These are phyloP conservation scores for Toxotes chatareus DNA, from an alignment of 2,113 vertebrate genomes.

Conservation along the genomic window DNA sequence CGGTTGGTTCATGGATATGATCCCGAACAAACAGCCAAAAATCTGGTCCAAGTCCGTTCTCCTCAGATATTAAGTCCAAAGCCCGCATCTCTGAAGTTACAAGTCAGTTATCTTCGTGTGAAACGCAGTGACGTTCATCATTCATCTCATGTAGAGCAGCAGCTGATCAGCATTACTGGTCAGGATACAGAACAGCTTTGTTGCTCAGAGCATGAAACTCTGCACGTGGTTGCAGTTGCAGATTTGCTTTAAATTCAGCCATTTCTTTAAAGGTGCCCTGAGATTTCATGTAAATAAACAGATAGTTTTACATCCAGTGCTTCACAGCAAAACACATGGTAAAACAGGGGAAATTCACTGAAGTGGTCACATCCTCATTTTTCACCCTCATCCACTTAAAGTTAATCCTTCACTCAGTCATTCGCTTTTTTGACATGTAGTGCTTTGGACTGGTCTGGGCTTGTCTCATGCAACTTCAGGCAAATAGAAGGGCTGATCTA, in stretches of 20 bases:
- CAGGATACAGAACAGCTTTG: neutral
- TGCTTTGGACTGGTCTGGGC: no score
- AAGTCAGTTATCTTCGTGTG: neutral
- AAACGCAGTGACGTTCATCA: neutral
- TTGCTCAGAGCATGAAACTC: neutral
- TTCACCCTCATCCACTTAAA: no score
- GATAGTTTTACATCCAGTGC: neutral
- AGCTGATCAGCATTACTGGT: neutral
- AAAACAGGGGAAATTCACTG: no score
- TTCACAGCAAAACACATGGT: neutral
- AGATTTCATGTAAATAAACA: neutral
- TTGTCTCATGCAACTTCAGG: no score
- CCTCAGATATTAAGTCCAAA: neutral
- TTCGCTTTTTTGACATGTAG: no score
- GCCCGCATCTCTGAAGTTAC: neutral
- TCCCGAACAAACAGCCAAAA: slow-evolving; percentile 6
- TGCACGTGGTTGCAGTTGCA: no score
- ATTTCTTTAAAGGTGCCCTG: neutral
- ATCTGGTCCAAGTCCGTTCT: neutral
- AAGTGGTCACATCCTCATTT: no score
- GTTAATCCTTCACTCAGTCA: no score
- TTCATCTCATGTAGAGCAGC: neutral
- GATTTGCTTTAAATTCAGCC: neutral
- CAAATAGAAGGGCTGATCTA: no score
- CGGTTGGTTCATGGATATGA: neutral